These are phyloP conservation scores for Sitophilus oryzae DNA, from an alignment of 1,140 invertebrate species.

Conservation along the genomic window DNA sequence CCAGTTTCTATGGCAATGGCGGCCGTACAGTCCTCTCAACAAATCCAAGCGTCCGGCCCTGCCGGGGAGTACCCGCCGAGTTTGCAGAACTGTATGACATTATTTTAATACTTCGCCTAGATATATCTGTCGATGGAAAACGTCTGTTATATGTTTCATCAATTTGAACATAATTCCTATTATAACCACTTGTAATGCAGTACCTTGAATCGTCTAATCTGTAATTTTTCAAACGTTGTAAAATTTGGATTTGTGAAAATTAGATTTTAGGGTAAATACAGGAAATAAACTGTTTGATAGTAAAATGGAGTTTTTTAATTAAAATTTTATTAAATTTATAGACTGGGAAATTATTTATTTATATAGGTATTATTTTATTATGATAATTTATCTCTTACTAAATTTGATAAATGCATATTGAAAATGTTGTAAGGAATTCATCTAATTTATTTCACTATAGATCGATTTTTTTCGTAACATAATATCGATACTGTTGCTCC, in stretches of 20 bases:
- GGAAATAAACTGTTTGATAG: background rate
- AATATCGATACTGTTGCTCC: no score
- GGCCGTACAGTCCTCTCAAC: constrained; percentile 41
- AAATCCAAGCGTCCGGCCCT: constrained; percentile 40
- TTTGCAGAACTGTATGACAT: constrained; percentile 43
- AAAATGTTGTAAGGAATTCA: no score
- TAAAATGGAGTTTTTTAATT: no score
- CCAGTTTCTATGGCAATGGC: constrained; percentile 47
- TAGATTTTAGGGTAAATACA: background rate
- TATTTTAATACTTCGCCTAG: constrained; percentile 39
- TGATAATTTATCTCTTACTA: no score
- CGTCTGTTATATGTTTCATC: background rate
- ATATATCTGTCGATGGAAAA: constrained; percentile 5
- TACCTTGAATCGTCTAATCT: background rate
- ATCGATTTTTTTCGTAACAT: no score
- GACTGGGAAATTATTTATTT: no score
- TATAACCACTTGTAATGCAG: background rate
- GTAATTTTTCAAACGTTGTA: background rate
- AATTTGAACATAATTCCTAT: background rate
- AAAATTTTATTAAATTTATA: no score
- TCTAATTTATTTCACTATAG: no score
- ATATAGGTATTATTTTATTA: no score
- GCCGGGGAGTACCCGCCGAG: constrained; percentile 45
- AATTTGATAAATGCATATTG: no score
- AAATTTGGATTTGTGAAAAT: background rate